Evolutionary conservation across 2,113 vertebrate species (phyloP), one percentile per base, ranked within the genome.

Genomic region (Illadopsis cleaveri): DNA sequence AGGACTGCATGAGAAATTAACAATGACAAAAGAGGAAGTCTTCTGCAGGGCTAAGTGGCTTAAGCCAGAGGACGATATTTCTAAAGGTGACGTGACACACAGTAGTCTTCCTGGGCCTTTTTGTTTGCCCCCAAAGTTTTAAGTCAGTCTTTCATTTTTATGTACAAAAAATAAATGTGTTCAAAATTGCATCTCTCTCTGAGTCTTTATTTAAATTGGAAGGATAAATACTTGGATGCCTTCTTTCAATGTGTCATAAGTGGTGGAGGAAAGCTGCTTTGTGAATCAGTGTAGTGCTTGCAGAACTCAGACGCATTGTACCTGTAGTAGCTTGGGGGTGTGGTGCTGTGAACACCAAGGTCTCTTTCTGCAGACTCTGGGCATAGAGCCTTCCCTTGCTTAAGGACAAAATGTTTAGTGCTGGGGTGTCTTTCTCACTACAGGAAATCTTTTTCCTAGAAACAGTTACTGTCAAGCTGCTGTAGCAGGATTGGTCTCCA

Each of bases 161-260:
- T 96, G 89, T 97, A 97, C 53, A n/a, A 97, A 96, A 97, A 98
- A 96, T 98, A 98, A 98, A 98, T 88, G n/a, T 95, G 83, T 98
- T 96, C 92, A 87, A 97, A 96, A 95, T 93, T 86, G 78, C 60
- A 87, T 81, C 60, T 90, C 96, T 98, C 83, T 97, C 96, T 91
- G 89, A 95, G 97, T 98, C 97, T 95, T 97, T 97, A 89, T 98
- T 98, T 95, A 47, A 91, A 58, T 56, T 93, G 64, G 30, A 95
- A 94, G 58, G 58, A 90, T 35, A 70, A 80, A 61, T 66, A 66
- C 47, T 42, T 62, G 90, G 54, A 85, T 82, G 48, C 37, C 24
- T 21, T 71, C 37, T 62, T 68, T 45, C 20, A 15, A 2, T 9
- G 42, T 72, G 28, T 83, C 35, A 0, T n/a, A 62, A 25, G 11